These are phyloP conservation scores for Drosophila littoralis DNA, from an alignment of 1,140 invertebrate species.

Conservation along the genomic window DNA sequence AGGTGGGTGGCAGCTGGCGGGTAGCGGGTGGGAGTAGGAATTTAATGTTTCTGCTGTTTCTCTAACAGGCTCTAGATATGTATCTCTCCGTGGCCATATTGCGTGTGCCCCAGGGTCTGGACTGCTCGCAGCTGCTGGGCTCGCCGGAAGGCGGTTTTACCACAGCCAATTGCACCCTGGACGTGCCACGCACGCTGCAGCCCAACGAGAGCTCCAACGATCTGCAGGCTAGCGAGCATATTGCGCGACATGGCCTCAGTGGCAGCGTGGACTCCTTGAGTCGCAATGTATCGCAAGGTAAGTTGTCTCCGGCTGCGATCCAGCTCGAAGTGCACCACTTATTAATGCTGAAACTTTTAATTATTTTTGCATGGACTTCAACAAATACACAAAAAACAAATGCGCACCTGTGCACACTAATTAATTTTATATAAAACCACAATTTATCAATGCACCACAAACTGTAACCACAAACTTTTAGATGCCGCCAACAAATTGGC, in stretches of 20 bases:
- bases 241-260: constrained; percentile 63
- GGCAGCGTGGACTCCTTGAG: constrained; percentile 83
- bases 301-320: constrained; percentile 13
- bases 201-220: constrained; percentile 82
- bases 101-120: constrained; percentile 92
- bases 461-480: constrained; percentile 36
- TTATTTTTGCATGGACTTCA: constrained; percentile 40
- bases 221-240: constrained; percentile 68
- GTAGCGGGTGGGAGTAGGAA: no score
- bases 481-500: constrained; percentile 62
- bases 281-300: constrained; percentile 83
- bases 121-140: constrained; percentile 88
- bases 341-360: constrained; percentile 25
- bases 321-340: neutral
- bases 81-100: constrained; percentile 95
- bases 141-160: constrained; percentile 84
- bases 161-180: constrained; percentile 52
- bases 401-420: constrained; percentile 45
- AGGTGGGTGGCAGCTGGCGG: constrained; percentile 84
- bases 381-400: constrained; percentile 17
- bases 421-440: constrained; percentile 26
- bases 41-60: neutral
- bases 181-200: constrained; percentile 76
- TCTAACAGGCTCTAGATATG: constrained; percentile 91
- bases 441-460: constrained; percentile 57